Conservation (phyloP, 2,797 vertebrate species). For the Setipinna tenuifilis region DNA sequence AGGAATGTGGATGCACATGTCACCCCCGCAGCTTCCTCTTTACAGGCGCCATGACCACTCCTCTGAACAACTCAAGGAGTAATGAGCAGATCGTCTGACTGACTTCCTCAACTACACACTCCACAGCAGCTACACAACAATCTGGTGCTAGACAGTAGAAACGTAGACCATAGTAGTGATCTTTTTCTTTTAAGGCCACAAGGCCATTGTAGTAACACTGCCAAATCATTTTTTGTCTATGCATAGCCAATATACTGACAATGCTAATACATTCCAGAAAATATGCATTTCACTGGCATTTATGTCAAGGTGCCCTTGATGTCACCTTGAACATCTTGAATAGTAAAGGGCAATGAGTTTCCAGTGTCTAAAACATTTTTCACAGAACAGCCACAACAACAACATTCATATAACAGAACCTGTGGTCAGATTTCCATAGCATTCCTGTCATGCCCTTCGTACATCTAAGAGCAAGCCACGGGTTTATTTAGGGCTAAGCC, state of each 20-base stretch:
- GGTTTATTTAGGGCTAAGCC: conserved; percentile 63
- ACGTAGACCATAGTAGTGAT: not conserved
- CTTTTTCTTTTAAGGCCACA: not conserved
- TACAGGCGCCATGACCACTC: conserved; percentile 21
- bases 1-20: conserved; percentile 36
- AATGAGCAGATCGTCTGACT: not conserved
- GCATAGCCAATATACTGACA: not conserved
- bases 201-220: not conserved
- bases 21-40: conserved; percentile 13
- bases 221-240: not conserved
- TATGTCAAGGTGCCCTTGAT: no score
- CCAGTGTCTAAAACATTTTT: not conserved
- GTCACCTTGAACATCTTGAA: no score
- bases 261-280: not conserved
- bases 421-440: conserved; percentile 45
- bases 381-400: not conserved
- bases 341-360: not conserved
- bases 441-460: conserved; percentile 51
- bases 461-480: conserved; percentile 52
- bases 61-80: conserved; percentile 40
- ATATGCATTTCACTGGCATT: not conserved
- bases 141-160: not conserved
- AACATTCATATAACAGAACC: not conserved
- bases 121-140: no score
- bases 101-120: not conserved